Conservation (phyloP, 2,113 vertebrate genomes). For the Crotophaga sulcirostris region DNA sequence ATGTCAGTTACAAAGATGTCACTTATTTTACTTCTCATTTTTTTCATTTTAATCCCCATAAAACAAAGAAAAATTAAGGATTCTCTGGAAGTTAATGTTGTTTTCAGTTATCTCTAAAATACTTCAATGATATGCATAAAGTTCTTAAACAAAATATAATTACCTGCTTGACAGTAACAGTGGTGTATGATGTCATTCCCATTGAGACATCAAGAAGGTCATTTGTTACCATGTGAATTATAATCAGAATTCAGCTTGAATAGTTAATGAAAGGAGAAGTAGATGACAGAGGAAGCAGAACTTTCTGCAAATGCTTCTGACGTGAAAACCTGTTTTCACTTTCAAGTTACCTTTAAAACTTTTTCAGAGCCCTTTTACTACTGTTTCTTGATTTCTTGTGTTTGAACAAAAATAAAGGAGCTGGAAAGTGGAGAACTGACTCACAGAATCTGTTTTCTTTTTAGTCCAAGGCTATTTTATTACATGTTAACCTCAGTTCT, state of each 20-base stretch:
- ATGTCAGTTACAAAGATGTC: neutral
- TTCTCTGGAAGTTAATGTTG: neutral
- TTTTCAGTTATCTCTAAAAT: neutral
- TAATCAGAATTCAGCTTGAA: neutral
- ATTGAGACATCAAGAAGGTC: constrained; percentile 25
- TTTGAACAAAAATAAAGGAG: neutral
- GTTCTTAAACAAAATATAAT: neutral
- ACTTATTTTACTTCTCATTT: neutral
- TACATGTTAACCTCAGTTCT: neutral
- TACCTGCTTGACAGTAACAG: neutral
- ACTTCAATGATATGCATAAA: neutral
- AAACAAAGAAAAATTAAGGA: neutral
- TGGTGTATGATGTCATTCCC: neutral
- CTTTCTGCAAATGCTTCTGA: neutral
- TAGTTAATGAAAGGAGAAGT: neutral
- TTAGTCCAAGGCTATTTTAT: neutral
- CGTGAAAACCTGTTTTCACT: neutral
- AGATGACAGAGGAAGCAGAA: neutral
- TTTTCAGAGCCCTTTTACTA: neutral
- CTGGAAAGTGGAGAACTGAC: neutral
- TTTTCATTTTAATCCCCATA: neutral
- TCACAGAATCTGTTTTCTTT: neutral
- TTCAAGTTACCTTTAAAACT: neutral
- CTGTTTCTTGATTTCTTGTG: neutral
- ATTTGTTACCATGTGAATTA: constrained; percentile 21